Evolutionary conservation across 2,888 invertebrate species (phyloP), one percentile per base, ranked within the genome.

Genomic region (Ormyrus rosae): DNA sequence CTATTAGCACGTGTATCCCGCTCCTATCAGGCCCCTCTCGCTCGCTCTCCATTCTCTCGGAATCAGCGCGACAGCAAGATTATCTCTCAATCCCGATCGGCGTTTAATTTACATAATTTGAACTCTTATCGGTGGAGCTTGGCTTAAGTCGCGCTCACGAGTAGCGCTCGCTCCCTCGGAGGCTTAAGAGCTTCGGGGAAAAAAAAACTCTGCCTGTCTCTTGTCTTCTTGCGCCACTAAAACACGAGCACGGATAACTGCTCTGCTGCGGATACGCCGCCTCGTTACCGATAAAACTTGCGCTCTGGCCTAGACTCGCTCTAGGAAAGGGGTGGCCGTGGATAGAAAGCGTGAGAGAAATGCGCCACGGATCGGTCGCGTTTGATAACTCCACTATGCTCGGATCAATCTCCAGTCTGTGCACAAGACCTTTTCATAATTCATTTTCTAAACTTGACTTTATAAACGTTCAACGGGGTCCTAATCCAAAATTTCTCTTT

Each of bases 41-140:
- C 73, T 73, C 50, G 53, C 64, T 68, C 55, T 50, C 9, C 46
- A 34, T 50, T 48, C 64, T 58, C 74, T 56, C 55, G 64, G 34
- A 65, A 73, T 61, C 71, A 65, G 50, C 53, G 68, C 61, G 70
- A 73, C 79, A 71, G 74, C 13, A 55, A 81, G 78, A 81, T 81
- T 79, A 81, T 81, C 78, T 76, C 77, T 78, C 74, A 79, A 81
- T 81, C 78, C 69, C 73, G 79, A 82, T 79, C 76, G 79, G 73
- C 78, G 73, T 69, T 82, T 76, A 82, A 82, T 82, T 82, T 79
- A 73, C 82, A 82, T 82, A 82, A 79, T 79, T 82, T 56, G 69
- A 76, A 76, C 75, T 79, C 81, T 81, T 81, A 81, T 81, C 78
- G 77, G 68, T 0, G 45, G 13, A 61, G 58, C 70, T 63, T n/a